Evolutionary conservation across 2,113 vertebrate genomes (phyloP).

Genomic region (Thinocorus orbignyianus): DNA sequence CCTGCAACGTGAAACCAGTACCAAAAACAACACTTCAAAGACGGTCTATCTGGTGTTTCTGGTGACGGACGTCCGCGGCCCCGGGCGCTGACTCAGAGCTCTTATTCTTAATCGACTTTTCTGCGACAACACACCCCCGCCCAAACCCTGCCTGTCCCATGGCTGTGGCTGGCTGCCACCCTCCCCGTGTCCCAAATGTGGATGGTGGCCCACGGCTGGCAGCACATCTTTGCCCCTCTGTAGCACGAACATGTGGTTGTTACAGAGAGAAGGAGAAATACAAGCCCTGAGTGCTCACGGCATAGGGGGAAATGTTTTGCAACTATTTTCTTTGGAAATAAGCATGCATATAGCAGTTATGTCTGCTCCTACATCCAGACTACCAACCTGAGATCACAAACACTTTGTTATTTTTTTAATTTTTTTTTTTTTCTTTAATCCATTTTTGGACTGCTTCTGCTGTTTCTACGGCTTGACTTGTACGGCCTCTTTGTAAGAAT

Average conservation of each 20-base stretch:
- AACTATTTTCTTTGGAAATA: slow-evolving; percentile 57
- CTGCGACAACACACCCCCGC: not conserved
- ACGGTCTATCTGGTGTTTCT: not conserved
- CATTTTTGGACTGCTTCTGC: slow-evolving; percentile 70
- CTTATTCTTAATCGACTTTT: slow-evolving; percentile 46
- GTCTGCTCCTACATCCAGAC: slow-evolving; percentile 60
- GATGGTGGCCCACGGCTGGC: not conserved
- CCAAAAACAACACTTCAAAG: slow-evolving; percentile 61
- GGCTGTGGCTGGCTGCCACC: slow-evolving; percentile 2
- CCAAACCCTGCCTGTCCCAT: not conserved
- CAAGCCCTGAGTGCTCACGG: not conserved
- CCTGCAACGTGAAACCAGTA: not conserved
- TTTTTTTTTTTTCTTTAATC: slow-evolving; percentile 21
- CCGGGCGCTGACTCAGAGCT: slow-evolving; percentile 51
- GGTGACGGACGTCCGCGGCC: not conserved
- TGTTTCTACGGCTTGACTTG: slow-evolving; percentile 71
- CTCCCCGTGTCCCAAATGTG: not conserved
- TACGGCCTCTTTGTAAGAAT: slow-evolving; percentile 70
- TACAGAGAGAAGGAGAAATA: not conserved
- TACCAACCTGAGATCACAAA: slow-evolving; percentile 72
- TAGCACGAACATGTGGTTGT: not conserved
- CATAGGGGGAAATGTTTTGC: slow-evolving; percentile 20
- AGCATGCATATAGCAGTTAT: slow-evolving; percentile 5
- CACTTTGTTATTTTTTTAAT: slow-evolving; percentile 63
- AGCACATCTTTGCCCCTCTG: not conserved